Conservation (phyloP, 2,797 vertebrate species). For the Pelochelys cantorii region DNA sequence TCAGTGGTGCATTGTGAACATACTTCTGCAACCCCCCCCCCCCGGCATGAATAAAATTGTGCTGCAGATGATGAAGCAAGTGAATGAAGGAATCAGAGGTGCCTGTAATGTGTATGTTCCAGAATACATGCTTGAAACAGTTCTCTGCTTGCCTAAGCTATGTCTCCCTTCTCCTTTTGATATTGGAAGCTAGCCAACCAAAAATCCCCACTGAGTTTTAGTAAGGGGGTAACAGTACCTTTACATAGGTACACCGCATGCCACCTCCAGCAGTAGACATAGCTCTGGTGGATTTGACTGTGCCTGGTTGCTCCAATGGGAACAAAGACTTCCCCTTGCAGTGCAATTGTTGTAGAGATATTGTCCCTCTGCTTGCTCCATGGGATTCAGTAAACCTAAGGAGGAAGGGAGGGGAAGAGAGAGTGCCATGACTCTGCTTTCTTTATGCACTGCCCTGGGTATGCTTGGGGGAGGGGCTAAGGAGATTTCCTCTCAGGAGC, state of each 20-base stretch:
- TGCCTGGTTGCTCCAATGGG: neutral
- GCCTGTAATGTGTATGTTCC: neutral
- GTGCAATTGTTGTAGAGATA: neutral
- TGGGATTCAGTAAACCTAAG: neutral
- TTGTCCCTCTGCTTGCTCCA: neutral
- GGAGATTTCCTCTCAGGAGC: neutral
- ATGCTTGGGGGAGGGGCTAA: neutral
- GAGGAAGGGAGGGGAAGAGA: neutral
- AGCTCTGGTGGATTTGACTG: slow-evolving; percentile 1
- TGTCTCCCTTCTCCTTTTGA: neutral
- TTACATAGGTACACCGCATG: neutral
- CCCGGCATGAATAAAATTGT: neutral
- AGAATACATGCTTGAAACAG: neutral
- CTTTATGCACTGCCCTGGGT: neutral
- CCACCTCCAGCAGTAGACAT: neutral
- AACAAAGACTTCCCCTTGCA: neutral
- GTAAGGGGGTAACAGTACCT: no score
- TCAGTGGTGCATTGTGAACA: neutral
- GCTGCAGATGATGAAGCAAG: neutral
- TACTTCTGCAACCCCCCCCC: neutral
- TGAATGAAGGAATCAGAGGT: neutral
- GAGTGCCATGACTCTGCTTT: neutral
- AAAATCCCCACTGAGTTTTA: no score
- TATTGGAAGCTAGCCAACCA: no score
- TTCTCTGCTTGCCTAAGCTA: neutral